These are phyloP conservation scores for Grapholita molesta DNA, from an alignment of 1,140 invertebrate species.

Conservation along the genomic window DNA sequence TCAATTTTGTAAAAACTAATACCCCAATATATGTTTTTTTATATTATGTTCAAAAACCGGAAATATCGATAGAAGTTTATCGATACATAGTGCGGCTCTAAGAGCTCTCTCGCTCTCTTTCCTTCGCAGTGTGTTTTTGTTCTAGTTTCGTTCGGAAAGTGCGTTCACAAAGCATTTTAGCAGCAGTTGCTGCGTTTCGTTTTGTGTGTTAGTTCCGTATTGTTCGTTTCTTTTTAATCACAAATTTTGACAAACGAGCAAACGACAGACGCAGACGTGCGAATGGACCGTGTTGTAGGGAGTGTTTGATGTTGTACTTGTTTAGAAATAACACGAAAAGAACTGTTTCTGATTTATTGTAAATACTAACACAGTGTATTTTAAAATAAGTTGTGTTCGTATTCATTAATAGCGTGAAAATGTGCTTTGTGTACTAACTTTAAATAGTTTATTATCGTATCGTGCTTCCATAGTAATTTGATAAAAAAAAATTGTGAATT, in stretches of 20 bases:
- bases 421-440: neutral
- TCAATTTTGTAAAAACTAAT: too few species aligned
- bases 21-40: neutral
- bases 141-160: neutral
- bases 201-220: neutral
- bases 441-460: neutral
- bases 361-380: neutral
- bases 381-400: neutral
- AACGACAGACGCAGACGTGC: too few species aligned
- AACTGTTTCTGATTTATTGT: neutral
- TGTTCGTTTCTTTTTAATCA: neutral
- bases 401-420: neutral
- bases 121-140: neutral
- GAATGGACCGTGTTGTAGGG: neutral
- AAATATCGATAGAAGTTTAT: neutral
- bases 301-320: neutral
- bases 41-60: neutral
- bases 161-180: neutral
- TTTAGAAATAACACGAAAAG: neutral
- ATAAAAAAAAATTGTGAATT: slow-evolving; percentile 27
- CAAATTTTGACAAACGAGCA: slow-evolving; percentile 1
- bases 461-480: slow-evolving; percentile 21
- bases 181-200: neutral
- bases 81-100: neutral
- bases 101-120: neutral